Evolutionary conservation across 2,113 vertebrate species (phyloP), one percentile per base, ranked within the genome.

Genomic region (Chaenocephalus aceratus): DNA sequence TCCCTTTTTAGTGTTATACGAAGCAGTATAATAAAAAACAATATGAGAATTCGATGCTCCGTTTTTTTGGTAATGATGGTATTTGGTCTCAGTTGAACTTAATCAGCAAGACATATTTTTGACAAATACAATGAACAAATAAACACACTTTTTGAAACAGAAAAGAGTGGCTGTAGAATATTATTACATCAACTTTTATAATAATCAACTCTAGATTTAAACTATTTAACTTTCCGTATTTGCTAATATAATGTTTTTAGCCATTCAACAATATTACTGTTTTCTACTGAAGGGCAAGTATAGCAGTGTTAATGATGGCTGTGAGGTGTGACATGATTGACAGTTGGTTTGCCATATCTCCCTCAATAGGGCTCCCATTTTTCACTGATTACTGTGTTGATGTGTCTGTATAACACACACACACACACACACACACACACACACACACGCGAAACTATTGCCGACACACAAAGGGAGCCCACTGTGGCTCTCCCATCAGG

Each of bases 301-400:
- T 12, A 72, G 79, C 49, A 54, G 65, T 56, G 74, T 71, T 79
- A 85, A 81, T 80, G 60, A 69, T 66, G 71, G 23, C 13, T 82
- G 82, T 72, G 78, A 61, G 58, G 41, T 26, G 34, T 52, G 72
- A 85, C 75, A 60, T 94, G 91, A 95, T 86, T 95, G 92, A 94
- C 94, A 92, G 92, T 67, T 86, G 70, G 82, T 83, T 80, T 68
- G 83, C 86, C 83, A 71, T 59, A 62, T 85, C 72, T 81, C 70
- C 84, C 80, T 84, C 70, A 83, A 56, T 56, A 72, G 70, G 26
- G 41, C 69, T 75, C 72, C 72, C 71, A 79, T 77, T 80, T 84
- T 80, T 78, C 79, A 85, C 84, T 89, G 85, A 90, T 90, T 93
- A 89, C 80, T 83, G 85, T 93, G 91, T 94, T 86, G 88, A 10